A percentile compares a stretch with the other conserved stretches of the same genome.
These are phyloP conservation scores for Aspiorhynchus laticeps DNA, from an alignment of 2,113 vertebrate species.

Conservation along the genomic window DNA sequence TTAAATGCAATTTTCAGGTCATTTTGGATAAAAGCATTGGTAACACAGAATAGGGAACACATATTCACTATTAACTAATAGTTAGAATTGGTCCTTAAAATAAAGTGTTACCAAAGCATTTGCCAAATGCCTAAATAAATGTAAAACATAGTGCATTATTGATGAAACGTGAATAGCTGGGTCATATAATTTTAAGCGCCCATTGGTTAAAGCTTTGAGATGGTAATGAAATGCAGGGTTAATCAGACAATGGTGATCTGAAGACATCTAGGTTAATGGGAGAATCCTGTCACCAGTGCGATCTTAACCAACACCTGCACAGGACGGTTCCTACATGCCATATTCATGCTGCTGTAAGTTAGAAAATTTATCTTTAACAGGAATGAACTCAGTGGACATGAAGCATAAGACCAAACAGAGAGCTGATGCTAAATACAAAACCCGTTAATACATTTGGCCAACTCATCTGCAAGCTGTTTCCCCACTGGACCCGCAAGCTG, in stretches of 20 bases:
- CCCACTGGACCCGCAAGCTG: slow-evolving; percentile 57
- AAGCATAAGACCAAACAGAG: not conserved
- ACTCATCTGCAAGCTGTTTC: slow-evolving; percentile 58
- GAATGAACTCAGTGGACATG: not conserved
- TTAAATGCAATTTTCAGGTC: not conserved
- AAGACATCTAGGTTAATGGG: not conserved
- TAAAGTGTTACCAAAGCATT: too few species aligned
- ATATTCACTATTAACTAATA: too few species aligned
- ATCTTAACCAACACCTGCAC: not conserved
- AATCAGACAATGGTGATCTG: not conserved
- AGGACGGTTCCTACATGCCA: not conserved
- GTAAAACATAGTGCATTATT: too few species aligned
- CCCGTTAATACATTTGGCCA: slow-evolving; percentile 50
- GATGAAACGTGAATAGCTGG: too few species aligned
- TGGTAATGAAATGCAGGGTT: not conserved
- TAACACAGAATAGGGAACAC: too few species aligned
- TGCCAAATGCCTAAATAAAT: not conserved
- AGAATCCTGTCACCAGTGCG: not conserved
- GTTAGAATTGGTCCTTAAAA: too few species aligned
- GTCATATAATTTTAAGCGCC: not conserved
- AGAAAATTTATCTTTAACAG: not conserved
- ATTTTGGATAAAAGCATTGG: not conserved
- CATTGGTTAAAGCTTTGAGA: not conserved
- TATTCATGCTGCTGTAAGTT: not conserved
- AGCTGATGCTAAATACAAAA: slow-evolving; percentile 23